Conservation (phyloP, 2,888 invertebrate species). For the Drosophila ochracea region DNA sequence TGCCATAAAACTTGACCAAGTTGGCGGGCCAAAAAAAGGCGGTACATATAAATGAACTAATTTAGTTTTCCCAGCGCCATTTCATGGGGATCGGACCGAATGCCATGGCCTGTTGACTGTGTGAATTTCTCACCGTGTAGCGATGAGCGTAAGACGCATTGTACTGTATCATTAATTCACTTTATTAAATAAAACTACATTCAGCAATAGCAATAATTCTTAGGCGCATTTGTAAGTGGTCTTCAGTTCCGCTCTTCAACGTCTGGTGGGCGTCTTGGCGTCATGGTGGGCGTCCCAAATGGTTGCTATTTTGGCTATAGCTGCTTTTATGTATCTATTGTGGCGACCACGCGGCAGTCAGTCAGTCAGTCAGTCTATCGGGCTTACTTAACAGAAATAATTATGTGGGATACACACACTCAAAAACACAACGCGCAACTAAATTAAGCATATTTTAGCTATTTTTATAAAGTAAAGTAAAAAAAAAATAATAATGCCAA, state of each 20-base stretch:
- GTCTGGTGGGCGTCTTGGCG: conserved; percentile 58
- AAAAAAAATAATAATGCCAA: conserved; percentile 55
- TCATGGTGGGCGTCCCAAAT: conserved; percentile 74
- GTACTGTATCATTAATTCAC: conserved; percentile 67
- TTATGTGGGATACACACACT: conserved; percentile 76
- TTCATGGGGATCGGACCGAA: conserved; percentile 9
- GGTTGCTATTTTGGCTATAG: conserved; percentile 56
- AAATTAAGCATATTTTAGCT: conserved; percentile 81
- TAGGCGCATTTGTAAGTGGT: conserved; percentile 71
- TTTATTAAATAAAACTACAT: conserved; percentile 76
- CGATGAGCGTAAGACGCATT: conserved; percentile 44
- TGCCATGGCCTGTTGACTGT: conserved; percentile 40
- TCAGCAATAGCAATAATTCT: conserved; percentile 73
- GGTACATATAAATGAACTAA: conserved; percentile 73
- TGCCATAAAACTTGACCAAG: conserved; percentile 67
- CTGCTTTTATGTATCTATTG: conserved; percentile 30
- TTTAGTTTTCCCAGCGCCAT: conserved; percentile 61
- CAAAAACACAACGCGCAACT: conserved; percentile 53
- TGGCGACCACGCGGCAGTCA: conserved; percentile 68
- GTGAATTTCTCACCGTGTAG: conserved; percentile 79
- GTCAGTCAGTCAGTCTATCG: conserved; percentile 45
- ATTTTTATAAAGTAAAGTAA: conserved; percentile 65
- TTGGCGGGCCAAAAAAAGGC: conserved; percentile 12
- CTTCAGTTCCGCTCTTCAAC: conserved; percentile 58
- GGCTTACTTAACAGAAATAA: conserved; percentile 79